Evolutionary conservation across 53 echinoderm and acorn worm species (phyloP).

Genomic region (Mesocentrotus franciscanus): DNA sequence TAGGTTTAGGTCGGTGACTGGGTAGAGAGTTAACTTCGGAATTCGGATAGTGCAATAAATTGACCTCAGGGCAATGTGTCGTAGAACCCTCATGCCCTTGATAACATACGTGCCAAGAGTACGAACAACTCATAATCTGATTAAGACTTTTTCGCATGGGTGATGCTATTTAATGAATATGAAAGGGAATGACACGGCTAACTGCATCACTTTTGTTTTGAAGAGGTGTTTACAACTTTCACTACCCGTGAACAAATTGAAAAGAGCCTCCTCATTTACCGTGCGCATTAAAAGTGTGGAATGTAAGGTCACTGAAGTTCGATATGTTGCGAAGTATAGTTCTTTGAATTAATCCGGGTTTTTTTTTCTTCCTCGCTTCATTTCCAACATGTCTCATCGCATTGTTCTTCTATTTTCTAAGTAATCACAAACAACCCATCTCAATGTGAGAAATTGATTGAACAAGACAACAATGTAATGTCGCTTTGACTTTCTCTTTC

Average conservation of each 20-base stretch:
- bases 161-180: background rate
- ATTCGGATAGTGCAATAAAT: too few species aligned
- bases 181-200: slow-evolving; percentile 15
- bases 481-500: background rate
- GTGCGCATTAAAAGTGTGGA: slow-evolving; percentile 4
- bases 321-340: background rate
- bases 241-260: background rate
- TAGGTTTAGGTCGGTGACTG: too few species aligned
- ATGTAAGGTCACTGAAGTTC: slow-evolving; percentile 26
- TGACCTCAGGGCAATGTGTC: too few species aligned
- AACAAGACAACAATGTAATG: background rate
- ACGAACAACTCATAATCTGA: background rate
- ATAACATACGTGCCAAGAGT: background rate
- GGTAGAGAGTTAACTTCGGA: too few species aligned
- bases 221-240: slow-evolving; percentile 22
- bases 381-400: background rate
- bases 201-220: background rate
- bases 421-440: background rate
- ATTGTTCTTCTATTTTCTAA: background rate
- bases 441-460: background rate
- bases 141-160: background rate
- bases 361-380: background rate
- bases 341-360: background rate
- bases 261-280: background rate
- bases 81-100: background rate